Percentiles rank a stretch among this genome's conserved stretches.
These are phyloP conservation scores for Neotoxoptera formosana DNA, from an alignment of 1,140 invertebrate genomes.

Conservation along the genomic window DNA sequence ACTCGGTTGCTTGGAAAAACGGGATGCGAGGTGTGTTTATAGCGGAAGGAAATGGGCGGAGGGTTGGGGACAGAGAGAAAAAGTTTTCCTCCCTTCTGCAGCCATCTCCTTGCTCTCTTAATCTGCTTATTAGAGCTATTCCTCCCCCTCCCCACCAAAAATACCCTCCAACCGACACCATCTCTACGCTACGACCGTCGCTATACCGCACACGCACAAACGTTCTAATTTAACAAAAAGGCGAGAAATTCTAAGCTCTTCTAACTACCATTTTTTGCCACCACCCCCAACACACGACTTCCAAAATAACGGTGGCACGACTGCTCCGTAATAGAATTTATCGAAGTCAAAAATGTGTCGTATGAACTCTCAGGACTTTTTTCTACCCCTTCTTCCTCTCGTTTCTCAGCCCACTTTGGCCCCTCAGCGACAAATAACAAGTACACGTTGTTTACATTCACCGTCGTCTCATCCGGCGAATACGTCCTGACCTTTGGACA, in stretches of 20 bases:
- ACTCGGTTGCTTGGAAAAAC: conserved; percentile 39
- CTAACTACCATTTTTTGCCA: not conserved
- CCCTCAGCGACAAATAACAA: not conserved
- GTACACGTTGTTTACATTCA: not conserved
- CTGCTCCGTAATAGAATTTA: conserved; percentile 34
- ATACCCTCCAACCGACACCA: not conserved
- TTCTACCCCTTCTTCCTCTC: not conserved
- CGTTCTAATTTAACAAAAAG: conserved; percentile 13
- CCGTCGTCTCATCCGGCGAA: not conserved
- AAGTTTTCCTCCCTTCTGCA: conserved; percentile 16
- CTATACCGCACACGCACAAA: not conserved
- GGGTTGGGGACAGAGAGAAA: not conserved
- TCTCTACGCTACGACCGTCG: not conserved
- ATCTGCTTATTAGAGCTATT: conserved; percentile 44
- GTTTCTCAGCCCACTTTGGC: not conserved
- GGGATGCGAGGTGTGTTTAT: conserved; percentile 26
- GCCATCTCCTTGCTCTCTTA: not conserved
- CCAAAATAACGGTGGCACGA: not conserved
- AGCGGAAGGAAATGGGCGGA: not conserved
- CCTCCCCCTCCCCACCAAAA: not conserved
- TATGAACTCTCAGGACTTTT: not conserved
- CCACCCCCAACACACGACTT: not conserved
- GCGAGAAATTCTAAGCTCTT: not conserved
- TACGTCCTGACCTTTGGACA: not conserved
- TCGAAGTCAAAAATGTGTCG: not conserved